Conservation (phyloP, 2,113 vertebrate genomes). For the Boulengeromyrus knoepffleri region DNA sequence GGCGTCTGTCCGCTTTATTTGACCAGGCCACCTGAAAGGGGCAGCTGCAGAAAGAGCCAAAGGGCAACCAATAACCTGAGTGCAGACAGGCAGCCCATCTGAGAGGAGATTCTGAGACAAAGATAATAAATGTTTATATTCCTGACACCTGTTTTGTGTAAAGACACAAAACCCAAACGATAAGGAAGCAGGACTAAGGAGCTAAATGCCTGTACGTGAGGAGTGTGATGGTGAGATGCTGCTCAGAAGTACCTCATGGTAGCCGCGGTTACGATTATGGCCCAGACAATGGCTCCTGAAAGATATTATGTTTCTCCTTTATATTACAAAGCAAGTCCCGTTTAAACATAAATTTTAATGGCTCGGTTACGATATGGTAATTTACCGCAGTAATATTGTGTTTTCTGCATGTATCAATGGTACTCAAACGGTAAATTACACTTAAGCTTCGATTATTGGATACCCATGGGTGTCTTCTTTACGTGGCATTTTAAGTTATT, state of each 20-base stretch:
- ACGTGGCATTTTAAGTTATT: not conserved
- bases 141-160: not conserved
- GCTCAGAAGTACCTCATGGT: not conserved
- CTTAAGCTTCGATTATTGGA: not conserved
- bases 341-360: slow-evolving; percentile 3
- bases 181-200: not conserved
- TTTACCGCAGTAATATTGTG: not conserved
- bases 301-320: not conserved
- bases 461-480: not conserved
- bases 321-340: not conserved
- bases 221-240: not conserved
- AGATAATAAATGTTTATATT: not conserved
- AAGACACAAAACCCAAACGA: not conserved
- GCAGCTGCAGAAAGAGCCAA: not conserved
- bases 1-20: not conserved
- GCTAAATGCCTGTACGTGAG: not conserved
- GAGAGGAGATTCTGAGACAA: not conserved
- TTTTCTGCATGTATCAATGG: slow-evolving; percentile 4
- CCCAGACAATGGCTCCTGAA: not conserved
- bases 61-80: not conserved
- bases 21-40: not conserved
- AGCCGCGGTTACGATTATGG: not conserved
- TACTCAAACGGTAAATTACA: not conserved
- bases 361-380: not conserved
- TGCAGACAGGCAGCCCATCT: not conserved